phyloP scores from a whole-genome alignment of 2,797 vertebrate species.

The Gymnoscopelus braueri region DNA sequence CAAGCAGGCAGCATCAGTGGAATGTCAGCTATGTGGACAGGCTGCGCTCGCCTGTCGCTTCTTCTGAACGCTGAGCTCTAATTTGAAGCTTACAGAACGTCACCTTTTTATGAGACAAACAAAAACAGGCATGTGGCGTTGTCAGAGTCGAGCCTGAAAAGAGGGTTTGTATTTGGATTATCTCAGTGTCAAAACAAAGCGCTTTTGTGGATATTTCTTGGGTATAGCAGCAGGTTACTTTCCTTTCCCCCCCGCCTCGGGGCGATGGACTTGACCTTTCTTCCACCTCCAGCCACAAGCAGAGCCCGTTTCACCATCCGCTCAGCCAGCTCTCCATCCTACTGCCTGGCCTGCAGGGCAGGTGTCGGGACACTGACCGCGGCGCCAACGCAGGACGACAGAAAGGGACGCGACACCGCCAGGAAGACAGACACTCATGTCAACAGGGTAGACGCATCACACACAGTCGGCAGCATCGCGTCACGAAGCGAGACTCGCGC shows the following conservation, averaged over 20 bases:
- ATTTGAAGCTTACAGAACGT: no score
- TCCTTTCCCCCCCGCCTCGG: no score
- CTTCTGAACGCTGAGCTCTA: no score
- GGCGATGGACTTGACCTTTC: constrained; percentile 74
- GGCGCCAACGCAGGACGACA: background rate
- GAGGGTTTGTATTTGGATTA: no score
- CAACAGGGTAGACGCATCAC: constrained; percentile 3
- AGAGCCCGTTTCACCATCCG: constrained; percentile 67
- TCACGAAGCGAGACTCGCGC: no score
- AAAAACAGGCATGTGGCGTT: no score
- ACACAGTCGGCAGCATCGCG: no score
- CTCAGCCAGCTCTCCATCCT: constrained; percentile 71
- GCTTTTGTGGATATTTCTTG: no score
- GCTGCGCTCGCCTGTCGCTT: no score
- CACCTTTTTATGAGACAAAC: no score
- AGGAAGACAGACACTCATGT: constrained; percentile 8
- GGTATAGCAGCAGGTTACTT: no score
- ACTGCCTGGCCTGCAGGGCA: constrained; percentile 45
- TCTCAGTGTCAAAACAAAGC: background rate
- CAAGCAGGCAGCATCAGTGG: background rate
- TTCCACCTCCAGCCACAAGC: constrained; percentile 33
- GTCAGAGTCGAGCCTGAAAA: no score
- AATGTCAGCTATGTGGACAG: constrained; percentile 5
- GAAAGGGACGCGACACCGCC: background rate
- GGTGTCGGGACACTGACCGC: constrained; percentile 33